These are phyloP conservation scores for Helogale parvula DNA, from an alignment of 2,113 vertebrate genomes.

Conservation along the genomic window DNA sequence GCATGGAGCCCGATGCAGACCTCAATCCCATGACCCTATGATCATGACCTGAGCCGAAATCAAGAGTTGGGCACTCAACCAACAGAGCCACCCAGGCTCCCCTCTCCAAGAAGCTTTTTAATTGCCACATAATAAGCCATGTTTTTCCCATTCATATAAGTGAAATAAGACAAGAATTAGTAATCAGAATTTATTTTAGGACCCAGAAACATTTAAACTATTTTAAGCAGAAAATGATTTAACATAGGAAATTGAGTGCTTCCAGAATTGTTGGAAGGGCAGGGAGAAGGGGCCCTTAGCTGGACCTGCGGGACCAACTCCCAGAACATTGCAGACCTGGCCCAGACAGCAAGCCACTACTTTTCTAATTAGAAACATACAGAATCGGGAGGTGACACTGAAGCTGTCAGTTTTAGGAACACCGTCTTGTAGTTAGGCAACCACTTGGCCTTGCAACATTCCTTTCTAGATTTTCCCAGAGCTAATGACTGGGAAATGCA, in stretches of 20 bases:
- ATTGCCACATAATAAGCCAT: background rate
- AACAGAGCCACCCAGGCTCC: no score
- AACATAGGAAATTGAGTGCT: conserved; percentile 32
- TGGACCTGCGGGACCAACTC: background rate
- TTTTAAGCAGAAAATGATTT: conserved; percentile 63
- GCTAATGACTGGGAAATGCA: background rate
- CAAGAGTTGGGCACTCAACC: no score
- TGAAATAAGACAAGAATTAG: conserved; percentile 48
- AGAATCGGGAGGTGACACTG: background rate
- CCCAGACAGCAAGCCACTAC: background rate
- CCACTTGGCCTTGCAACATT: background rate
- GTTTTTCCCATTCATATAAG: conserved; percentile 47
- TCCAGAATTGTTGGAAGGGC: background rate
- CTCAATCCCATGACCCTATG: no score
- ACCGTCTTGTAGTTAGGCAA: background rate
- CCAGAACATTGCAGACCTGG: background rate
- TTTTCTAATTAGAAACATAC: background rate
- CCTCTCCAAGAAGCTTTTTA: background rate
- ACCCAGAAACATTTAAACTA: conserved; percentile 37
- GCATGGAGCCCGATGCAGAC: no score
- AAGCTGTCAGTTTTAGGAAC: background rate
- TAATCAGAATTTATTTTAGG: conserved; percentile 63
- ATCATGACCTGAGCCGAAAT: no score
- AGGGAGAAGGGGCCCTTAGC: background rate
- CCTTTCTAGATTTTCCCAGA: background rate